Percentiles rank a stretch among this genome's conserved stretches.
Conservation (phyloP, 1,140 invertebrate genomes). For the Sinella curviseta region DNA sequence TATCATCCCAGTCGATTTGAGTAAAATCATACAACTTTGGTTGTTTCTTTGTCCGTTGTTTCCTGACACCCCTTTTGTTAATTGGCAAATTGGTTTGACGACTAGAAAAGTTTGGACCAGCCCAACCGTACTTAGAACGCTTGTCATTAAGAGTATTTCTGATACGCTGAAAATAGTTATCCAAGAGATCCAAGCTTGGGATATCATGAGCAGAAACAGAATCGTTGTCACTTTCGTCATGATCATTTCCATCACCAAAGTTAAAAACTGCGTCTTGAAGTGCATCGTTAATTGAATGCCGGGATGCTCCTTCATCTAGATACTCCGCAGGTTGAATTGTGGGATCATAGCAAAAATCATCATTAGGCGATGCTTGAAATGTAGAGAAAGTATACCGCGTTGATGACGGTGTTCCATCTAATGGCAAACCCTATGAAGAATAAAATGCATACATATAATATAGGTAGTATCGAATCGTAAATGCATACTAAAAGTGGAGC, state of each 20-base stretch:
- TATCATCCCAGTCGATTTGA: constrained; percentile 25
- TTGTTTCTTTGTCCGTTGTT: constrained; percentile 5
- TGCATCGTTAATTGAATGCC: neutral
- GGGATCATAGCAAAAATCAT: constrained; percentile 36
- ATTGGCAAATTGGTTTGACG: constrained; percentile 10
- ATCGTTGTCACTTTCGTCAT: neutral
- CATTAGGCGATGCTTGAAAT: neutral
- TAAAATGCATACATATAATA: too few species aligned
- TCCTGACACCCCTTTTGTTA: neutral
- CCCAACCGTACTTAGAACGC: constrained; percentile 32
- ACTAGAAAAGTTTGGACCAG: constrained; percentile 29
- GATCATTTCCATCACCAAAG: too few species aligned
- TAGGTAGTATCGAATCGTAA: too few species aligned
- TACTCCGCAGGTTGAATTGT: constrained; percentile 31
- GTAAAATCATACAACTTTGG: neutral
- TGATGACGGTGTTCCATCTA: constrained; percentile 13
- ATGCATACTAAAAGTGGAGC: too few species aligned
- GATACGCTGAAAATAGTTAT: neutral
- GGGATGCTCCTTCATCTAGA: neutral
- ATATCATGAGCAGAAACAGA: neutral
- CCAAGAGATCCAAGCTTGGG: neutral
- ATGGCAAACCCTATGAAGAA: too few species aligned
- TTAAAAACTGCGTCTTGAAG: neutral
- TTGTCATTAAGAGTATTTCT: neutral
- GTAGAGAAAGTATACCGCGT: neutral